Evolutionary conservation across 2,797 vertebrate species (phyloP).

Genomic region (Brachymystax lenok): DNA sequence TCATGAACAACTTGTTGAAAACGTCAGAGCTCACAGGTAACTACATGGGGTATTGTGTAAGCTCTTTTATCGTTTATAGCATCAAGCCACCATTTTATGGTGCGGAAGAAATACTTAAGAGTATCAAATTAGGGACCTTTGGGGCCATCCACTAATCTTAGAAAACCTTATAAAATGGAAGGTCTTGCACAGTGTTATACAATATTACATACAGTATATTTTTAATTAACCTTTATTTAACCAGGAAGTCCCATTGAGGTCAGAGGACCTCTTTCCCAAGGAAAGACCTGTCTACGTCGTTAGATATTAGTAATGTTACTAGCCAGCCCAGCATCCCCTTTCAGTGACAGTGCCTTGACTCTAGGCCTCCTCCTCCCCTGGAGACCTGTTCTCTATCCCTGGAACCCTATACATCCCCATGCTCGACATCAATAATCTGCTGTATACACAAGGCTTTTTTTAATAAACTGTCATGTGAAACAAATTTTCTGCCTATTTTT

Average conservation of each 20-base stretch:
- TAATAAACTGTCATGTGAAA: slow-evolving; percentile 74
- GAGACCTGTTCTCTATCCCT: slow-evolving; percentile 49
- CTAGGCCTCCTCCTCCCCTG: slow-evolving; percentile 33
- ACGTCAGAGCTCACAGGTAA: neutral
- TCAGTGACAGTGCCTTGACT: slow-evolving; percentile 52
- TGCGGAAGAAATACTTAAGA: neutral
- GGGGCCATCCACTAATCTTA: neutral
- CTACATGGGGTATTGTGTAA: neutral
- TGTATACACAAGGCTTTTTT: slow-evolving; percentile 72
- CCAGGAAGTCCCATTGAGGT: too few relatives aligned
- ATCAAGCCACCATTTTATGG: neutral
- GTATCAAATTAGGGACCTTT: neutral
- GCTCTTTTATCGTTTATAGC: neutral
- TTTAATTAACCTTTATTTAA: too few relatives aligned
- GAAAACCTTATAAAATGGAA: neutral
- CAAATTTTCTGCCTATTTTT: slow-evolving; percentile 82
- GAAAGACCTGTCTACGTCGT: neutral
- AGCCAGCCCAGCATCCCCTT: neutral
- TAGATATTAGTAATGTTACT: neutral
- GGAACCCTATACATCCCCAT: slow-evolving; percentile 67
- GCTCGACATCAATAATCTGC: slow-evolving; percentile 67
- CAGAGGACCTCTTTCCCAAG: neutral
- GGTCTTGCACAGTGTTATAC: too few relatives aligned
- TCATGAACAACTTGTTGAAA: neutral
- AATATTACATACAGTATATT: too few relatives aligned